Base-by-base conservation (phyloP, 30 jellyfish, hydroid and myxozoan species). In the Aurelia sp. region DNA sequence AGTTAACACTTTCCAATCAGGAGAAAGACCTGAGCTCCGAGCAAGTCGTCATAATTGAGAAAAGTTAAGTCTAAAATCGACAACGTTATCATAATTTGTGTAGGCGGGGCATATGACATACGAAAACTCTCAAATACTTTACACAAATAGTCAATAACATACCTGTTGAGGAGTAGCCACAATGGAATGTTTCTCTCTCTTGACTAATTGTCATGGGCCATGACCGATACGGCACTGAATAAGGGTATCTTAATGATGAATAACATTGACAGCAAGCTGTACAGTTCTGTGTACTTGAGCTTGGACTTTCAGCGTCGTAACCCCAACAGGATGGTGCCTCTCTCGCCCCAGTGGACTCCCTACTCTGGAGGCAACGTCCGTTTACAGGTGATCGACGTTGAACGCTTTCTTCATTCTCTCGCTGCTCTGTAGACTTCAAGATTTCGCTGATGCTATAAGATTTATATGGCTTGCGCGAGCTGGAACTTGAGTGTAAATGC, bases 381-480 rank as follows among this genome's bases (percentile, higher is more conserved):
- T 63, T 74, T 63, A 35, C 50, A 3, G 79, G 20, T 11, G 73
- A 47, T 40, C 31, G 58, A 66, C 40, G 84, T 8, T 65, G 16
- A 13, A 44, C 22, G 81, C 68, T 68, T 6, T 72, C 75, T 41
- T 37, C 81, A 13, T 27, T 18, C 20, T 71, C 73, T 19, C 62
- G 75, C 15, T 58, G 52, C 17, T 62, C 60, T 7, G 72, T 57
- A 18, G 81, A 63, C 63, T 84, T 84, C 65, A 84, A 57, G 11
- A 84, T 84, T 47, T 84, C 93, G 51, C 87, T 71, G 47, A 84
- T 84, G 51, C 81, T 84, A 62, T 84, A 76, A 4, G 86, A 68
- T 59, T 82, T 82, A 51, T n/a, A 82, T 11, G 87, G 22, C 19
- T 73, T 72, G n/a, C 87, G 66, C 11, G 86, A 37, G 75, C 87